Evolutionary conservation across 1,140 invertebrate species (phyloP).

Genomic region (Dendroctonus valens): DNA sequence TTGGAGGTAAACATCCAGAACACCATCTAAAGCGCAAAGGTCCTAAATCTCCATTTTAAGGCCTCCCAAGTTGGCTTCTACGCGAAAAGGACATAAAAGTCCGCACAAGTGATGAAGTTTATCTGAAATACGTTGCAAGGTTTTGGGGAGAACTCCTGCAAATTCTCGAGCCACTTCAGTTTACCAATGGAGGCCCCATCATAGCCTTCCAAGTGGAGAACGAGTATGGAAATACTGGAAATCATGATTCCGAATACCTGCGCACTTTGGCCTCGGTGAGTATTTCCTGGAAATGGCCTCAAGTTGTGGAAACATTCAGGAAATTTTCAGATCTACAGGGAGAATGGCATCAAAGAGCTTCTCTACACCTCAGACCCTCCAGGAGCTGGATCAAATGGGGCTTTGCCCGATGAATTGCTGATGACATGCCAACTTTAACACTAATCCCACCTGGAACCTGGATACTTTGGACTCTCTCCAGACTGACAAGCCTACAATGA

Average conservation of each 20-base stretch:
- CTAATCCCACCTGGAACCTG: slow-evolving; percentile 45
- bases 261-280: slow-evolving; percentile 49
- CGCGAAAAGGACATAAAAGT: slow-evolving; percentile 45
- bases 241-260: slow-evolving; percentile 49
- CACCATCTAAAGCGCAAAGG: not conserved
- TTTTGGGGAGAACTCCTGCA: slow-evolving; percentile 55
- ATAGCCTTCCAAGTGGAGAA: slow-evolving; percentile 59
- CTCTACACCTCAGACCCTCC: slow-evolving; percentile 56
- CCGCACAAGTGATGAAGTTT: slow-evolving; percentile 54
- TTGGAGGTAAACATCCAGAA: slow-evolving; percentile 44
- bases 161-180: slow-evolving; percentile 54
- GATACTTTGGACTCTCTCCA: slow-evolving; percentile 52
- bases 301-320: too few species aligned
- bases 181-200: slow-evolving; percentile 58
- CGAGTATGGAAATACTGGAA: slow-evolving; percentile 54
- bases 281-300: too few species aligned
- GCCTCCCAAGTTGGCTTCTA: slow-evolving; percentile 42
- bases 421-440: slow-evolving; percentile 54
- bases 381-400: slow-evolving; percentile 50
- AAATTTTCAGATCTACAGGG: slow-evolving; percentile 14
- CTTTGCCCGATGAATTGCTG: slow-evolving; percentile 41
- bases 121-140: slow-evolving; percentile 50
- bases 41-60: slow-evolving; percentile 58
- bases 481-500: slow-evolving; percentile 58
- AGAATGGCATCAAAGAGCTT: slow-evolving; percentile 52